Evolutionary conservation across 2,888 invertebrate genomes (phyloP).

Genomic region (Aricia artaxerxes): DNA sequence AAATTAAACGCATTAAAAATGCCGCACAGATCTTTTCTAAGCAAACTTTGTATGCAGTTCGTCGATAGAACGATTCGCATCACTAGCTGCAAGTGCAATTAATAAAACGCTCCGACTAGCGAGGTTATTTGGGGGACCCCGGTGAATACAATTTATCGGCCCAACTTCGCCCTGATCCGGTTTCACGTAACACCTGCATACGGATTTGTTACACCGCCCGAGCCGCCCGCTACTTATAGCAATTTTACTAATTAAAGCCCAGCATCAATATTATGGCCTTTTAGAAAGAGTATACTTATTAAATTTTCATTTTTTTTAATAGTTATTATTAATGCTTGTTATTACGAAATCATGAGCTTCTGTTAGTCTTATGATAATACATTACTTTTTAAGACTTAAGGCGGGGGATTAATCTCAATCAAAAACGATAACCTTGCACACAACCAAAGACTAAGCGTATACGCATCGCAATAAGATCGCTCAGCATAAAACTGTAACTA

Average conservation of each 20-base stretch:
- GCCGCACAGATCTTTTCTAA: too few relatives aligned
- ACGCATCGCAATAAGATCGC: too few relatives aligned
- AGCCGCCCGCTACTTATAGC: neutral
- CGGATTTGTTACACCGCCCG: constrained; percentile 33
- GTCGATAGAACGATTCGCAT: constrained; percentile 17
- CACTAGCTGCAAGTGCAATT: constrained; percentile 46
- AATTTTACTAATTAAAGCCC: neutral
- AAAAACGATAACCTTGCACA: too few relatives aligned
- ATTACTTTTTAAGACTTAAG: too few relatives aligned
- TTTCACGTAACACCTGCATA: constrained; percentile 35
- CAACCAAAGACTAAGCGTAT: too few relatives aligned
- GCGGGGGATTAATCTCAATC: too few relatives aligned
- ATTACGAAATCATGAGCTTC: neutral
- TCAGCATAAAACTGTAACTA: too few relatives aligned
- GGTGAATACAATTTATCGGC: constrained; percentile 43
- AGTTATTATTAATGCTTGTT: neutral
- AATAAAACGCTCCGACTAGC: constrained; percentile 48
- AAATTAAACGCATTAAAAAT: too few relatives aligned
- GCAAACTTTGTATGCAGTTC: constrained; percentile 4
- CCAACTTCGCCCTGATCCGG: constrained; percentile 36
- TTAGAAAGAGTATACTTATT: too few relatives aligned
- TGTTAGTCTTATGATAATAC: too few relatives aligned
- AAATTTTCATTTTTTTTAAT: neutral
- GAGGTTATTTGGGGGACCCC: constrained; percentile 47
- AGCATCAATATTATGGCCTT: neutral